A percentile compares a stretch with the other conserved stretches of the same genome.
These are phyloP conservation scores for Flexamia atlantica DNA, from an alignment of 2,888 invertebrate genomes.

Conservation along the genomic window DNA sequence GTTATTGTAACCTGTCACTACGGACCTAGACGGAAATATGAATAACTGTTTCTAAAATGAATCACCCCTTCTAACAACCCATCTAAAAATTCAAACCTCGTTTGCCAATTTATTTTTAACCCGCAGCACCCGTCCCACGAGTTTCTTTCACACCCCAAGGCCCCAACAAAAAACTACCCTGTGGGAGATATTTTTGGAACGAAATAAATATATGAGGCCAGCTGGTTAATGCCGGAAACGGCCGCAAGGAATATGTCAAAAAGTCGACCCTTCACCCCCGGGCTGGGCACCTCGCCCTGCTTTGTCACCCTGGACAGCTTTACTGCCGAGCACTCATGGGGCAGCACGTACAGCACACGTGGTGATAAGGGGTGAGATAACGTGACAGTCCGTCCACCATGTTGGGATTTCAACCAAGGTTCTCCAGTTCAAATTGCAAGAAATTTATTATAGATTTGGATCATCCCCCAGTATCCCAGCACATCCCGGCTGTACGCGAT, in stretches of 20 bases:
- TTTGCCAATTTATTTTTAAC: not conserved
- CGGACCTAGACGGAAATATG: too few species aligned
- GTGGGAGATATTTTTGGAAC: constrained; percentile 9
- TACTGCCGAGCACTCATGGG: not conserved
- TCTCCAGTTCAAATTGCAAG: too few species aligned
- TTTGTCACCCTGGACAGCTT: not conserved
- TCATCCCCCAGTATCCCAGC: too few species aligned
- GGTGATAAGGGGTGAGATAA: not conserved
- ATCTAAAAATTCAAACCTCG: too few species aligned
- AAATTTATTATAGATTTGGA: too few species aligned
- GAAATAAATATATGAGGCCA: constrained; percentile 25
- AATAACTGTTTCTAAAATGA: too few species aligned
- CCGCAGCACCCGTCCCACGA: not conserved
- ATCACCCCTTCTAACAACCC: too few species aligned
- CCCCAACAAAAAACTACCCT: not conserved
- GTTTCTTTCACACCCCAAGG: not conserved
- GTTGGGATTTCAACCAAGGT: too few species aligned
- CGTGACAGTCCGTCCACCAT: not conserved
- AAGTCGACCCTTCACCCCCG: not conserved
- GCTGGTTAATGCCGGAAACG: constrained; percentile 27
- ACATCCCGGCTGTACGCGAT: too few species aligned
- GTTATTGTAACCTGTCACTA: too few species aligned
- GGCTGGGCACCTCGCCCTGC: not conserved
- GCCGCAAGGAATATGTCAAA: not conserved
- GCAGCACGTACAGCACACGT: not conserved